phyloP scores from a whole-genome alignment of 2,797 vertebrate species.

The Hephaestus fuliginosus region DNA sequence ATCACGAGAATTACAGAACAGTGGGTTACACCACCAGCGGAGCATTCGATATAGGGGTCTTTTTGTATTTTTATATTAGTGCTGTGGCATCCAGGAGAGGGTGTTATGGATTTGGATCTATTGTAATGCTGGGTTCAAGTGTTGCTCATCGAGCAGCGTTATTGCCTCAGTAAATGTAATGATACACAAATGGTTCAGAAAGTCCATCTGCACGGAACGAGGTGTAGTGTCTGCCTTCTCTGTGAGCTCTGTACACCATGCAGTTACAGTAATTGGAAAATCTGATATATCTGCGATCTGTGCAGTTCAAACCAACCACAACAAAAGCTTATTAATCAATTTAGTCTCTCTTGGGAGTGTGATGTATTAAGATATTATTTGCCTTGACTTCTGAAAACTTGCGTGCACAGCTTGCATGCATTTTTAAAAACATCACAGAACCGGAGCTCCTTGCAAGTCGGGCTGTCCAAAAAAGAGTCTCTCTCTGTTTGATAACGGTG shows the following conservation, averaged over 20 bases:
- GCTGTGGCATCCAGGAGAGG: conserved; percentile 23
- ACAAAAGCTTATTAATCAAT: conserved; percentile 50
- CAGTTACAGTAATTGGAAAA: conserved; percentile 52
- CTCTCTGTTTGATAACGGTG: conserved; percentile 50
- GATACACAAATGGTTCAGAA: conserved; percentile 21
- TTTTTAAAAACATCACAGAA: conserved; percentile 57
- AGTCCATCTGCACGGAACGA: conserved; percentile 36
- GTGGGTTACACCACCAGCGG: conserved; percentile 33
- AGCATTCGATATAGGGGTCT: conserved; percentile 25
- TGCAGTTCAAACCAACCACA: conserved; percentile 40
- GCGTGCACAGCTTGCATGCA: conserved; percentile 15
- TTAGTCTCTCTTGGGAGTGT: conserved; percentile 9
- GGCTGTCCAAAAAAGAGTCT: conserved; percentile 46
- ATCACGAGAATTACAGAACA: conserved; percentile 50
- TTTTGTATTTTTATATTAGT: conserved; percentile 32
- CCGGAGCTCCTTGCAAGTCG: conserved; percentile 39
- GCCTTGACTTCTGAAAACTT: conserved; percentile 40
- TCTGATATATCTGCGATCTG: conserved; percentile 40
- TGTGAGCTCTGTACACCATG: neutral
- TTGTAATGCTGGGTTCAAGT: conserved; percentile 49
- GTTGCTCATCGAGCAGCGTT: conserved; percentile 43
- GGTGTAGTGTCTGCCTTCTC: conserved; percentile 9
- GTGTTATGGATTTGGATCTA: conserved; percentile 45
- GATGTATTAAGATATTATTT: conserved; percentile 55
- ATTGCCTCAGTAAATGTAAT: conserved; percentile 51